Percentiles rank a stretch among this genome's conserved stretches.
These are phyloP conservation scores for Forbesichthys agassizii DNA, from an alignment of 2,113 vertebrate species.

Conservation along the genomic window DNA sequence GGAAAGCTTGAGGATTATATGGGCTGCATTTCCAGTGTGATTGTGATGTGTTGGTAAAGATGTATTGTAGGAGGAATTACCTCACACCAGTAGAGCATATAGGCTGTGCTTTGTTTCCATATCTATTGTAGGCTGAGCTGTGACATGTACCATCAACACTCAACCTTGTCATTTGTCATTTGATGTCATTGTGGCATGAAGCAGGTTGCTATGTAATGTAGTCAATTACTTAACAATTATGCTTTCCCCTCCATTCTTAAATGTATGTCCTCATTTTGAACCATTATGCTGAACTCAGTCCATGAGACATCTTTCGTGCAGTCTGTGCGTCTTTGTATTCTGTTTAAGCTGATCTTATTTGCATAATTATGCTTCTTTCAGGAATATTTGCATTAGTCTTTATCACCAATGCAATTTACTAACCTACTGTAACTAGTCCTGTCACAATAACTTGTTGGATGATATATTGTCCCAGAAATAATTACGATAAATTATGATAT, in stretches of 20 bases:
- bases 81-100: conserved; percentile 8
- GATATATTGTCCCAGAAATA: no score
- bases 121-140: neutral
- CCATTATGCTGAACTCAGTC: neutral
- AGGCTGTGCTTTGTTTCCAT: neutral
- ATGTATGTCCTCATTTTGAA: neutral
- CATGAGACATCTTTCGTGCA: neutral
- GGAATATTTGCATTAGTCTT: neutral
- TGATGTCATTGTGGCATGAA: conserved; percentile 9
- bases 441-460: no score
- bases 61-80: conserved; percentile 24
- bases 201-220: conserved; percentile 14
- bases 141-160: neutral
- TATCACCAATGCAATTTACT: neutral
- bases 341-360: no score
- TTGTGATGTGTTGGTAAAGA: conserved; percentile 5
- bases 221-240: neutral
- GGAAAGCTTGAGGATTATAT: conserved; percentile 50
- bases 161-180: neutral
- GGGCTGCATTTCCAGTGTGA: conserved; percentile 18
- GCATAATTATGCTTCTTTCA: no score
- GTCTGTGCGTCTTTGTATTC: no score
- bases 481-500: no score
- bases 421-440: neutral
- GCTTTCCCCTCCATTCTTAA: neutral